Conservation (phyloP, 2,113 vertebrate genomes). For the Mastomys coucha region DNA sequence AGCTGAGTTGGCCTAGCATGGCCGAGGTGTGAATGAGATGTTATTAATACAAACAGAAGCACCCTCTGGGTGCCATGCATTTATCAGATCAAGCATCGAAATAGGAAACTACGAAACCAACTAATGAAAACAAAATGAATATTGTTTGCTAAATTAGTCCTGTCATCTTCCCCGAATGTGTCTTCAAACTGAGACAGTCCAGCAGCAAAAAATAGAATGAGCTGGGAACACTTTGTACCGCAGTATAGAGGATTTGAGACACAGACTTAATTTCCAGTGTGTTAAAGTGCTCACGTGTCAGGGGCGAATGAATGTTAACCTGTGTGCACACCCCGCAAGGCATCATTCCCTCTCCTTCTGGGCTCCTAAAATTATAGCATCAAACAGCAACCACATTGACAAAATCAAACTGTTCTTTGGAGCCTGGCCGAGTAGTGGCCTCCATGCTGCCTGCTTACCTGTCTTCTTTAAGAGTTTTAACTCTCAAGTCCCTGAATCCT, state of each 20-base stretch:
- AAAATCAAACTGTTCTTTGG: constrained; percentile 27
- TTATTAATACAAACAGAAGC: constrained; percentile 74
- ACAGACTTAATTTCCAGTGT: constrained; percentile 49
- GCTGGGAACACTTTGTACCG: constrained; percentile 62
- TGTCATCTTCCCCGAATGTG: constrained; percentile 68
- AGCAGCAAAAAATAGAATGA: constrained; percentile 70
- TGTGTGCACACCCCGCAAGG: neutral
- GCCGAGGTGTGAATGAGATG: constrained; percentile 66
- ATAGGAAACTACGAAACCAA: constrained; percentile 73
- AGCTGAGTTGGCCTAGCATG: constrained; percentile 41
- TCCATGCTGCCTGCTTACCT: neutral
- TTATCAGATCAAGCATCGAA: constrained; percentile 73
- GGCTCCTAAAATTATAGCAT: neutral
- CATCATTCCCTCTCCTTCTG: neutral
- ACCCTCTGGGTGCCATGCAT: constrained; percentile 61
- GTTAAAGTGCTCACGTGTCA: constrained; percentile 51
- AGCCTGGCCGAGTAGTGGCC: neutral
- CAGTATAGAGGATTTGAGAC: constrained; percentile 52
- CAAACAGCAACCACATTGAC: neutral
- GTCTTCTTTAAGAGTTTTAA: neutral
- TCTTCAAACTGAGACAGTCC: constrained; percentile 71
- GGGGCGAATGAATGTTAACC: neutral
- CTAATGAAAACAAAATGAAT: constrained; percentile 77
- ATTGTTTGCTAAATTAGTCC: constrained; percentile 70
- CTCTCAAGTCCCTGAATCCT: neutral